phyloP scores from a whole-genome alignment of 92 coral and sea anemone species.

The Heteractis magnifica region DNA sequence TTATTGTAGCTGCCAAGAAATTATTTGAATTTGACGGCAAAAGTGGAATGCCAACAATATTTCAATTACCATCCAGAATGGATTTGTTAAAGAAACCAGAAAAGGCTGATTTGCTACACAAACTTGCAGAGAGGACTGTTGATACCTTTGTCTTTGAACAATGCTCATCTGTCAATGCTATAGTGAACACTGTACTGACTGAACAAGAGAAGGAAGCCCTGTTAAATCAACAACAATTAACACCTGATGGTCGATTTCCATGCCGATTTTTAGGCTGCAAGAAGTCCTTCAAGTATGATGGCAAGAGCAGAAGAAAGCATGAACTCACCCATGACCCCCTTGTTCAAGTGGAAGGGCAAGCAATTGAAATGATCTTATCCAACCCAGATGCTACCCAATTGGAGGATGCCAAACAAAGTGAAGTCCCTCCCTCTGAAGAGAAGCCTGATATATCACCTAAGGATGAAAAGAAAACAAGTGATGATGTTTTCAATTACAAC shows the following conservation, averaged over 20 bases:
- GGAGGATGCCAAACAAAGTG: not conserved
- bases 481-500: slow-evolving; percentile 58
- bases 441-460: too few species aligned
- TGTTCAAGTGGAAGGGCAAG: not conserved
- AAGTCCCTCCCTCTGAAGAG: too few species aligned
- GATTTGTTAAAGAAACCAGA: not conserved
- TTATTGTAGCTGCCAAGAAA: slow-evolving; percentile 39
- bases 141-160: slow-evolving; percentile 47
- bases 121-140: not conserved
- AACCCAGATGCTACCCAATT: not conserved
- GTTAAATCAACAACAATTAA: slow-evolving; percentile 41
- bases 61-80: not conserved
- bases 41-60: not conserved
- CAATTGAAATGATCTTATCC: slow-evolving; percentile 19
- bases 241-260: slow-evolving; percentile 59
- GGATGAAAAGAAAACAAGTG: slow-evolving; percentile 35
- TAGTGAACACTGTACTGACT: slow-evolving; percentile 33
- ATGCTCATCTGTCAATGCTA: slow-evolving; percentile 19
- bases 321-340: slow-evolving; percentile 59
- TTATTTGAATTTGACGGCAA: slow-evolving; percentile 31
- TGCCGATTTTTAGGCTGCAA: slow-evolving; percentile 60
- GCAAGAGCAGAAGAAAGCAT: slow-evolving; percentile 60
- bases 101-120: not conserved
- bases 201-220: slow-evolving; percentile 45
- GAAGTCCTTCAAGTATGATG: slow-evolving; percentile 53